These are phyloP conservation scores for Melanerpes formicivorus DNA, from an alignment of 2,113 vertebrate genomes.

Conservation along the genomic window DNA sequence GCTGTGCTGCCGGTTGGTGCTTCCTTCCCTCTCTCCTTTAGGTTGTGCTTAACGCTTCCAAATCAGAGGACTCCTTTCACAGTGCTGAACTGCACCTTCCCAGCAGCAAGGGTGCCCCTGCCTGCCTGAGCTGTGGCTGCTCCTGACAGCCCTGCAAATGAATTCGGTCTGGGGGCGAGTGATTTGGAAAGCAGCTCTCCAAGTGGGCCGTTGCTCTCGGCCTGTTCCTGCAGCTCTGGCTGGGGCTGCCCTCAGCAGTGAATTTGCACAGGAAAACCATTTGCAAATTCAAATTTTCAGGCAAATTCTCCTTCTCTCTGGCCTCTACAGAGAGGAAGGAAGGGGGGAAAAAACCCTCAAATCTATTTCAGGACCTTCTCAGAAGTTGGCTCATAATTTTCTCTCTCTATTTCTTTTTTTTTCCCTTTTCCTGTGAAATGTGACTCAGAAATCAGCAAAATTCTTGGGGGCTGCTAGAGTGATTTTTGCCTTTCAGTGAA, in stretches of 20 bases:
- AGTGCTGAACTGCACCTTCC: not conserved
- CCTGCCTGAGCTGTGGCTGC: not conserved
- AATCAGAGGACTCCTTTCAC: slow-evolving; percentile 24
- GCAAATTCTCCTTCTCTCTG: not conserved
- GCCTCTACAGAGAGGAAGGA: slow-evolving; percentile 32
- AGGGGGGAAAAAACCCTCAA: not conserved
- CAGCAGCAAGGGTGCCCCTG: not conserved
- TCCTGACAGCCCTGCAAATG: not conserved
- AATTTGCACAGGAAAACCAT: not conserved
- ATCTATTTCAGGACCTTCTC: slow-evolving; percentile 34
- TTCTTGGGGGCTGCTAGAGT: not conserved
- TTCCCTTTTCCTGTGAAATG: not conserved
- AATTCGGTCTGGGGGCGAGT: slow-evolving; percentile 19
- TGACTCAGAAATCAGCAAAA: not conserved
- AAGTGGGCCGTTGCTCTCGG: not conserved
- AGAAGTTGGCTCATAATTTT: not conserved
- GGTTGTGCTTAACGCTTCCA: slow-evolving; percentile 27
- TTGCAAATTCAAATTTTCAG: not conserved
- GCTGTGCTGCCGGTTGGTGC: not conserved
- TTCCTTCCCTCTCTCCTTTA: slow-evolving; percentile 3
- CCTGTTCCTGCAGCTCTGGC: not conserved
- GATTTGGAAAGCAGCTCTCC: not conserved
- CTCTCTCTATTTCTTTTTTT: not conserved
- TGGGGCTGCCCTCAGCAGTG: not conserved
- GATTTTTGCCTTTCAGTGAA: not conserved